phyloP scores from a whole-genome alignment of 2,888 invertebrate genomes.

The Spicauda simplicius region DNA sequence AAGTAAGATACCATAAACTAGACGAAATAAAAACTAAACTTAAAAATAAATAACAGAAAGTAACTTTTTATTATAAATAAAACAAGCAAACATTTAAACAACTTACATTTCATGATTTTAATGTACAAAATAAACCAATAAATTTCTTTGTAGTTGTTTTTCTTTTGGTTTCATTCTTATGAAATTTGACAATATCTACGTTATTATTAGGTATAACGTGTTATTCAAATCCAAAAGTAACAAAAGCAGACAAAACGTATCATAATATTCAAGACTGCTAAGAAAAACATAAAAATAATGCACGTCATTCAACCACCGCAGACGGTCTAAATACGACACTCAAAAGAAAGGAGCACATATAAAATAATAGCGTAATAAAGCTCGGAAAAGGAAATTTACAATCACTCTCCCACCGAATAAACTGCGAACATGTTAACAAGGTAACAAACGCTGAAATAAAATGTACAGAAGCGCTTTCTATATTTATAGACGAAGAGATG shows the following conservation, averaged over 20 bases:
- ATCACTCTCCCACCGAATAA: constrained; percentile 49
- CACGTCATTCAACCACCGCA: constrained; percentile 26
- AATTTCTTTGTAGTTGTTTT: no score
- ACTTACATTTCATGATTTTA: no score
- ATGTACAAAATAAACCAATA: no score
- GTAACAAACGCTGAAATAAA: constrained; percentile 45
- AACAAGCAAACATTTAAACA: no score
- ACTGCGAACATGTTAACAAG: constrained; percentile 60
- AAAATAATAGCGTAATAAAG: constrained; percentile 34
- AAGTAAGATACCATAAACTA: no score
- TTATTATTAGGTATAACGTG: no score
- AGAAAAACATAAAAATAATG: constrained; percentile 31
- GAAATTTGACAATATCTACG: no score
- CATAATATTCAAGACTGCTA: constrained; percentile 24
- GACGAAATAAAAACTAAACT: no score
- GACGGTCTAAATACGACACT: constrained; percentile 33
- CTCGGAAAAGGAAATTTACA: constrained; percentile 48
- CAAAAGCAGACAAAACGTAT: constrained; percentile 17
- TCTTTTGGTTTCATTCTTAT: no score
- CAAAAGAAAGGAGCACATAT: constrained; percentile 34
- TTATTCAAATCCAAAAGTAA: no score
- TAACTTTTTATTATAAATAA: no score
- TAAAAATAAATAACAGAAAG: no score
- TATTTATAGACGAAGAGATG: constrained; percentile 63
- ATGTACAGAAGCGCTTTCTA: constrained; percentile 44